Percentiles rank a stretch among this genome's conserved stretches.
These are phyloP conservation scores for Porites lutea DNA, from an alignment of 64 coral and sea anemone genomes.

Conservation along the genomic window DNA sequence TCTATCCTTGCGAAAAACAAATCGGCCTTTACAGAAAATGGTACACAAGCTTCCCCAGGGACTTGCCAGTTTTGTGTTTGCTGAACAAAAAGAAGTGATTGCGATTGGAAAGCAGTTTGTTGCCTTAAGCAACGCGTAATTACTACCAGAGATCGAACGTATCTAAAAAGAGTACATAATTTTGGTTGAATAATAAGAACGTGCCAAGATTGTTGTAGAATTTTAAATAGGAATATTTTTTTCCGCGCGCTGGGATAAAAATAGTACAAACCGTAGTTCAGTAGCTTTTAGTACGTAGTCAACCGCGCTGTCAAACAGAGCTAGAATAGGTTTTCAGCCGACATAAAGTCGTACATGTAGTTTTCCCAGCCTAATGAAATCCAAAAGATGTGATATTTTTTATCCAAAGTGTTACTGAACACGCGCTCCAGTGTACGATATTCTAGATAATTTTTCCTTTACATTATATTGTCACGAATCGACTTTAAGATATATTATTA, in stretches of 20 bases:
- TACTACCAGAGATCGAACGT: background rate
- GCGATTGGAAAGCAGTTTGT: background rate
- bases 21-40: background rate
- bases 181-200: background rate
- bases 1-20: background rate
- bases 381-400: conserved; percentile 16
- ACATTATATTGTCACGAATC: background rate
- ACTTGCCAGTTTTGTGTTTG: background rate
- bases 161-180: background rate
- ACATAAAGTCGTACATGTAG: background rate
- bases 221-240: background rate
- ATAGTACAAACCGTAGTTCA: background rate
- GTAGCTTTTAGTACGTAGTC: background rate
- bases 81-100: conserved; percentile 24
- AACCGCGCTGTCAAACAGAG: conserved; percentile 21
- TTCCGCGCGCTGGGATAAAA: conserved; percentile 32
- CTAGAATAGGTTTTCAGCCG: background rate
- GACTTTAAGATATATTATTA: background rate
- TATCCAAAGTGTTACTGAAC: background rate
- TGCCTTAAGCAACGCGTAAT: conserved; percentile 28
- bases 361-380: conserved; percentile 45
- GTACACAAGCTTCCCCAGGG: conserved; percentile 12
- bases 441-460: background rate
- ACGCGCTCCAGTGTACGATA: background rate
- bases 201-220: background rate